Base-by-base conservation (phyloP, 2,113 vertebrate species). In the Melospiza georgiana region DNA sequence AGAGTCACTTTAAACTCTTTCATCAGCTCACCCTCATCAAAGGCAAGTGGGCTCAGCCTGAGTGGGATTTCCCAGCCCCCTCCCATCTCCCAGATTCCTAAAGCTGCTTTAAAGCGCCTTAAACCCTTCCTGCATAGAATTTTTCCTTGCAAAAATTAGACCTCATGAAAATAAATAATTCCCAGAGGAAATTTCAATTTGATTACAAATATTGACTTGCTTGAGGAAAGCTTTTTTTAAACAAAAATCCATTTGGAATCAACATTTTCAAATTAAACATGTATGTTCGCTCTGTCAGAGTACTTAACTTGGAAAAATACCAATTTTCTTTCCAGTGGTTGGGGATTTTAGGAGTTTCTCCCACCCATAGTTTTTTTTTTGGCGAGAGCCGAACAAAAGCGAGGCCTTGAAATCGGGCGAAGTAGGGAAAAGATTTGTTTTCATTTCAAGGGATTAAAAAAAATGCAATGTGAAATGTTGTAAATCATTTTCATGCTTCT, bases 201-300 rank as follows among this genome's bases (percentile, higher is more conserved):
- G 96, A 97, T 97, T 96, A 97, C 93, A 97, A 97, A 95, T 96
- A 95, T 97, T 96, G 95, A 96, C 96, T 96, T 96, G 94, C 94
- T 96, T 23, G 76, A 61, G 92, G 96, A 85, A 92, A 89, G 86
- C 23, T 84, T 94, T 92, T 92, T 91, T 94, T 28, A 67, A 94
- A 93, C 75, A 93, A 92, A 97, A 97, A 97, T 96, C 94, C 94
- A 95, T 96, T 97, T 95, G 92, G 96, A 95, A 94, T 93, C 93
- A 96, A 94, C 93, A 90, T 90, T 96, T 96, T 94, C 68, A 81
- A 96, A 97, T 97, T 97, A 96, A 97, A 94, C 92, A 93, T 95
- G 90, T 94, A 93, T 93, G 86, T 92, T 93, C 62, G 0, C 75
- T 79, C 90, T 69, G 78, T 76, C 91, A 76, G 28, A 88, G 62